Evolutionary conservation across 2,797 vertebrate species (phyloP).

Genomic region (Columba guinea): DNA sequence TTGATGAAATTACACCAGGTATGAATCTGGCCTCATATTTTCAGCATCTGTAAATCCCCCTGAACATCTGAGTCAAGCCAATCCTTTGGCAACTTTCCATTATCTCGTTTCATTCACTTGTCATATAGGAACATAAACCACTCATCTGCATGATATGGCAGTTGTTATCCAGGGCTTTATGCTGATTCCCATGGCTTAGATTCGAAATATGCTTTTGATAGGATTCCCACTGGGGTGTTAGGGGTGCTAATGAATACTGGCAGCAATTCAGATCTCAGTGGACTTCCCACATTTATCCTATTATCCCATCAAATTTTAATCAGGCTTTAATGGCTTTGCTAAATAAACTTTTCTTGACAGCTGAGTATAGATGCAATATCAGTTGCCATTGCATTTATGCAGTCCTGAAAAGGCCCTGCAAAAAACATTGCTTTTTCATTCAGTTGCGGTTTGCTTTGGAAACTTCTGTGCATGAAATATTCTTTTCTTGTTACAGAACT

Average conservation of each 20-base stretch:
- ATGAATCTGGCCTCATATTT: not conserved
- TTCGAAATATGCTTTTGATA: conserved; percentile 32
- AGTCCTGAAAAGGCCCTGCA: not conserved
- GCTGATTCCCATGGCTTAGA: conserved; percentile 16
- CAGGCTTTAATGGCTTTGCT: conserved; percentile 47
- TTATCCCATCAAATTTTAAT: conserved; percentile 61
- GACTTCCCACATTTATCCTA: conserved; percentile 29
- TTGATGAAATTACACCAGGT: not conserved
- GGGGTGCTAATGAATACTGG: conserved; percentile 62
- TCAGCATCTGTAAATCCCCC: not conserved
- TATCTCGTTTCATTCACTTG: not conserved
- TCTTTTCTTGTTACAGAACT: not conserved
- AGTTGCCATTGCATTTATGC: not conserved
- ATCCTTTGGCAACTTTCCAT: not conserved
- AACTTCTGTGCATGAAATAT: not conserved
- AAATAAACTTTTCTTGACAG: conserved; percentile 52
- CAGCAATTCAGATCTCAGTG: conserved; percentile 42
- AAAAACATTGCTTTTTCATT: not conserved
- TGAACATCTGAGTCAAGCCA: not conserved
- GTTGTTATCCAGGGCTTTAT: conserved; percentile 6
- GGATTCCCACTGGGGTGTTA: conserved; percentile 26
- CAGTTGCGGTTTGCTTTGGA: not conserved
- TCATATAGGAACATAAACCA: not conserved
- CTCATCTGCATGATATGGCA: not conserved
- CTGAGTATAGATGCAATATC: conserved; percentile 10